Evolutionary conservation across 1,140 invertebrate genomes (phyloP).

Genomic region (Mycetomoellerius zeteki): DNA sequence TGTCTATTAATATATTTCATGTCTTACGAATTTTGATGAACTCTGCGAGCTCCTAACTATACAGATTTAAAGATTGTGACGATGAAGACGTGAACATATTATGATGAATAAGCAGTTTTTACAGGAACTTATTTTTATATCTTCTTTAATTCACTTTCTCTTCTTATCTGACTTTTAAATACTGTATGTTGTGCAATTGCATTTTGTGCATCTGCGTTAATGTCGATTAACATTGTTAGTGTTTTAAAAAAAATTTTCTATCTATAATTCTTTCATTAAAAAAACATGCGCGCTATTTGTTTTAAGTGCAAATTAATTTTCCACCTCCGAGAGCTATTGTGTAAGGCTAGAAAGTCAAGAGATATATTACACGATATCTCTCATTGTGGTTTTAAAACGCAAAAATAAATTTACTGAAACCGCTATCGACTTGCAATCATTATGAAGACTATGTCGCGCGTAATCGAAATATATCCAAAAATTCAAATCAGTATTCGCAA

Average conservation of each 20-base stretch:
- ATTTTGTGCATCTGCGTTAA: background rate
- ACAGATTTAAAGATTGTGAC: background rate
- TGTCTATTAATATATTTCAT: background rate
- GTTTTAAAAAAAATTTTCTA: background rate
- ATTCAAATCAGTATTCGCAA: background rate
- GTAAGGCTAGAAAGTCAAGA: constrained; percentile 39
- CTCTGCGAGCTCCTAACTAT: background rate
- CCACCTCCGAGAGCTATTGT: constrained; percentile 14
- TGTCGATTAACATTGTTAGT: background rate
- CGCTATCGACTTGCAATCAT: background rate
- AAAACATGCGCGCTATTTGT: constrained; percentile 5
- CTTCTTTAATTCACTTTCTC: background rate
- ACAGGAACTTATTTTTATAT: background rate
- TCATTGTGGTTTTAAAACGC: constrained; percentile 7
- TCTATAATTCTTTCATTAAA: background rate
- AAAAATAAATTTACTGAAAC: constrained; percentile 42
- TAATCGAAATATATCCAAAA: constrained; percentile 4
- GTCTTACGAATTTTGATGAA: background rate
- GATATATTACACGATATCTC: constrained; percentile 32
- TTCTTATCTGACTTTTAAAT: background rate
- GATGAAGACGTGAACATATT: background rate
- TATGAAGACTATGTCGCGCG: background rate
- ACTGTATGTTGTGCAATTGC: background rate
- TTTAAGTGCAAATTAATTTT: constrained; percentile 25
- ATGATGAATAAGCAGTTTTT: background rate